Base-by-base conservation (phyloP, 1,140 invertebrate genomes). In the Brachionus manjavacas region DNA sequence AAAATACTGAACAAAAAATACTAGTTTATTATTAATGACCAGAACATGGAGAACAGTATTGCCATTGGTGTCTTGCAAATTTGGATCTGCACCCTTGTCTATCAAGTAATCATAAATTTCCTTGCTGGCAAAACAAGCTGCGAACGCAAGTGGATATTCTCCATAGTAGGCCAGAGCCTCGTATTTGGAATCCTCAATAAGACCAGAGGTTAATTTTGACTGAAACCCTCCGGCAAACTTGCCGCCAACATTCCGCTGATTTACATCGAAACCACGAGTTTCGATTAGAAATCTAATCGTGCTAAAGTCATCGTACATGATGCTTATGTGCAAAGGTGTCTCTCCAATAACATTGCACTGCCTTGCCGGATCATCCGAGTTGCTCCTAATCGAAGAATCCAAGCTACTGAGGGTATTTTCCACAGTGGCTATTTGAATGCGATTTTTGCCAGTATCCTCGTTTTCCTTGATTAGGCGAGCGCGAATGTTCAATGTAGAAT, bases 21-120 rank as follows among this genome's bases (percentile, higher is more conserved):
- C 95, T 90, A 96, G 90, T 90, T 97, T 97, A 88, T 99, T 95
- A 87, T 94, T 94, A 80, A 99, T 96, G 0, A 99, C 97, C 12
- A 98, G 95, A 95, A 99, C 98, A 88, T 99, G 97, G 4, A 99
- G 90, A 78, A 97, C 95, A 92, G 96, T 98, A 88, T 99, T 99
- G 84, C 91, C 91, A 86, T 90, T 90, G 41, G 87, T 88, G 84
- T 90, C 89, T 88, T 96, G 95, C 1, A 92, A 90, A 89, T 99
- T 95, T 0, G 96, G 96, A 91, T 98, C 93, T 0, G 96, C 95
- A 12, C 94, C 95, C 68, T 92, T 93, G 84, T 97, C 95, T 12
- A 98, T 91, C 0, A 99, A 91, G 64, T 97, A 91, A 90, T 99
- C 98, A 89, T 99, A 99, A n/a, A 97, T 96, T 68, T 95, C 95